A percentile compares a stretch with the other conserved stretches of the same genome.
These are phyloP conservation scores for Ptychoptera contaminata DNA, from an alignment of 2,888 invertebrate genomes.

Conservation along the genomic window DNA sequence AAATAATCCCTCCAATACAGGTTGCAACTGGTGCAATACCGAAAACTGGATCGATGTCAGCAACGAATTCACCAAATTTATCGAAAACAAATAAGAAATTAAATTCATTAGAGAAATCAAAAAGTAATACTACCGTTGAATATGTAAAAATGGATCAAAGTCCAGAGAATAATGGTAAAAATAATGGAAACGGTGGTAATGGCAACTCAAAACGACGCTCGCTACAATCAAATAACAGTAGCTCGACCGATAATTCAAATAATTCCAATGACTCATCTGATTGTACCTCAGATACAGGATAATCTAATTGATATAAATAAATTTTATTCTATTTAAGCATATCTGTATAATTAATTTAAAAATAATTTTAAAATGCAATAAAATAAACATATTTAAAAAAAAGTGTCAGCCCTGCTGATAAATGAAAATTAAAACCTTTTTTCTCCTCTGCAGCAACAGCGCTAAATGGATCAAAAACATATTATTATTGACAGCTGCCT, in stretches of 20 bases:
- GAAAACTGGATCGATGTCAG: no score
- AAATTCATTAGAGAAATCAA: not conserved
- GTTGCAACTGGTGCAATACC: no score
- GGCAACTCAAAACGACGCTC: slow-evolving; percentile 26
- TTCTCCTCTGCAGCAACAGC: no score
- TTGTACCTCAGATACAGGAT: slow-evolving; percentile 42
- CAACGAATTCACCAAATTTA: no score
- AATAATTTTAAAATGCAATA: no score
- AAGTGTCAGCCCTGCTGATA: no score
- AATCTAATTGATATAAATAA: slow-evolving; percentile 6
- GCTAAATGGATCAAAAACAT: no score
- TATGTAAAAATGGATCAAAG: slow-evolving; percentile 32
- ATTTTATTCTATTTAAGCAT: not conserved
- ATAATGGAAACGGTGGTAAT: slow-evolving; percentile 7
- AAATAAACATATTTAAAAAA: no score
- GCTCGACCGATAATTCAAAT: slow-evolving; percentile 45
- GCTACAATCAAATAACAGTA: slow-evolving; percentile 23
- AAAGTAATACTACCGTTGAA: slow-evolving; percentile 21
- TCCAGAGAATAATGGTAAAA: slow-evolving; percentile 25
- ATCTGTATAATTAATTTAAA: no score
- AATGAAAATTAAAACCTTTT: no score
- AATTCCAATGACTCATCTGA: slow-evolving; percentile 50
- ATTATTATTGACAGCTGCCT: no score
- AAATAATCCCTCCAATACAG: not conserved
- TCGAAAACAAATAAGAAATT: no score